Base-by-base conservation (phyloP, 92 coral and sea anemone genomes). In the Scolanthus callimorphus region DNA sequence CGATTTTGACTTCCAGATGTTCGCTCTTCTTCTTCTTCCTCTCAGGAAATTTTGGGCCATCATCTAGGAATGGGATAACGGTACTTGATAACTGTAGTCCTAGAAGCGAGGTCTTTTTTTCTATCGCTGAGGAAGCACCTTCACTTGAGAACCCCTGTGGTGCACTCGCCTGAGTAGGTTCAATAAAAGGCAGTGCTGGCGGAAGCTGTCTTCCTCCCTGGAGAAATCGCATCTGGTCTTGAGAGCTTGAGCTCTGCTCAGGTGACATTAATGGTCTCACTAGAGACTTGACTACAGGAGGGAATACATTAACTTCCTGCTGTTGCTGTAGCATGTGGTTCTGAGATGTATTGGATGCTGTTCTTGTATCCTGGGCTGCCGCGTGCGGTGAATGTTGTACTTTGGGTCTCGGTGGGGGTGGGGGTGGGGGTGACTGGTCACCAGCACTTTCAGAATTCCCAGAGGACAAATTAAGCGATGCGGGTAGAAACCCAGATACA, bases 51-150 rank as follows among this genome's bases (percentile, higher is more conserved):
- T 68, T 68, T 31, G 74, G 74, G 11, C 27, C 43, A 26, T 68
- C 75, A 12, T 34, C 65, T 26, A 68, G 62, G 41, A 68, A 68
- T 2, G 75, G 75, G 0, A 68, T 68, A 11, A 30, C 56, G 20
- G 45, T 68, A 25, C 55, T 61, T 12, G 75, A 68, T 0, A 65
- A 17, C 12, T 60, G 75, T 10, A 68, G 21, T 2, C 55, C 75
- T 13, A 68, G 65, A 13, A 57, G 53, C 17, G 69, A 63, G 12
- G 75, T 31, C 47, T 55, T 62, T 17, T 38, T 37, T 6, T 20
- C 17, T 13, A 51, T 65, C 54, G 31, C 12, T 25, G 20, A 19
- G 6, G 41, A 34, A 6, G 15, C 41, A 34, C 15, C 8, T 34
- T 15, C 41, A 34, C 41, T 34, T 34, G 41, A 6, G 41, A 34